Evolutionary conservation across 2,888 invertebrate species (phyloP).

Genomic region (Miltochrista miniata): DNA sequence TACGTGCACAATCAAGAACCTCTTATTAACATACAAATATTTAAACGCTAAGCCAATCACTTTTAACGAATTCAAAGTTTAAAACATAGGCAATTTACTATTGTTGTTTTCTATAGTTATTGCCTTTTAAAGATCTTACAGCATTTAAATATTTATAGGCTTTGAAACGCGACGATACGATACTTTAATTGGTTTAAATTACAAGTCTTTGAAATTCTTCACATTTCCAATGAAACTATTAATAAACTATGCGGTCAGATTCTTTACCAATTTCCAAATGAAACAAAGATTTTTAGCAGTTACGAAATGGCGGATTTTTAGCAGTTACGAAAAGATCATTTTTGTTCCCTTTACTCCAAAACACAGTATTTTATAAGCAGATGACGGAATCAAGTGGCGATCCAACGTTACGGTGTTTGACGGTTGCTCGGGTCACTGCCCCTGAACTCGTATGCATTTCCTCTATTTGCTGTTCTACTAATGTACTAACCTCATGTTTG

Average conservation of each 20-base stretch:
- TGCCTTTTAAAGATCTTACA: neutral
- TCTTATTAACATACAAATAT: neutral
- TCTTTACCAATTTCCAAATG: constrained; percentile 16
- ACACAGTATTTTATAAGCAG: constrained; percentile 24
- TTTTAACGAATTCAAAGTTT: neutral
- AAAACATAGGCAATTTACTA: neutral
- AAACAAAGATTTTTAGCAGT: neutral
- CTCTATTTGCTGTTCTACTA: constrained; percentile 53
- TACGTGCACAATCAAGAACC: constrained; percentile 3
- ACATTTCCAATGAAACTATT: constrained; percentile 21
- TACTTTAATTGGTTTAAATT: constrained; percentile 25
- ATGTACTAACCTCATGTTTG: constrained; percentile 46
- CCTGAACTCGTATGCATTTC: constrained; percentile 75
- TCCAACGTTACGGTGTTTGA: constrained; percentile 61
- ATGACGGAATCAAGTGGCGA: constrained; percentile 35
- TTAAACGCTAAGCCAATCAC: neutral
- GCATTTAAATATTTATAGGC: constrained; percentile 9
- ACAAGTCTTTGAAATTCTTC: constrained; percentile 15
- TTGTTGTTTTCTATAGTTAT: neutral
- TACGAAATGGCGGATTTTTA: neutral
- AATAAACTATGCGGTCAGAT: constrained; percentile 2
- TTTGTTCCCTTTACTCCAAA: constrained; percentile 20
- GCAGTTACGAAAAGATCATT: constrained; percentile 11
- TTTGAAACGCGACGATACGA: constrained; percentile 17
- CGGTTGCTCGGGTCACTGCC: constrained; percentile 70